Evolutionary conservation across 2,888 invertebrate species (phyloP), one percentile per base, ranked within the genome.

Genomic region (Hyalella azteca): DNA sequence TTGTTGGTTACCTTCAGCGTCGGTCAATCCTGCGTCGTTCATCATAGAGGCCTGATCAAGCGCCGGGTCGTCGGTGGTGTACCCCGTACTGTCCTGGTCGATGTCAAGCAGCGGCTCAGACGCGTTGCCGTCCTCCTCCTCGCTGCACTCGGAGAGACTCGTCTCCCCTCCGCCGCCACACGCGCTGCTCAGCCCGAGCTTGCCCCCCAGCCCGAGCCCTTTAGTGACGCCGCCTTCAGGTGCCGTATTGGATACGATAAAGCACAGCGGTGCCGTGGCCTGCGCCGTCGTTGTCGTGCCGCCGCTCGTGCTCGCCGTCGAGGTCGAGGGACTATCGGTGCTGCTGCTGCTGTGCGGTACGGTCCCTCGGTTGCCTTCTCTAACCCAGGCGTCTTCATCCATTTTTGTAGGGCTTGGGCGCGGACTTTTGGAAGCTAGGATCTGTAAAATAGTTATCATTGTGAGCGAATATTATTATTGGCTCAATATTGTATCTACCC

Each of bases 1-100:
- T 13, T 13, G n/a, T 11, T 49, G 19, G 15, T 45, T 86, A 90
- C 91, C 95, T 90, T 95, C 95, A 13, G 94, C 94, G 89, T 95
- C 95, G 1, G 94, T 95, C 66, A 95, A 90, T 11, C 94, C 94
- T 29, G 94, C 93, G 88, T 95, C 95, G 88, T 95, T 94, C 26
- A 94, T 88, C 91, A 95, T 92, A 54, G 94, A 94, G 77, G 94
- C 92, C 88, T 95, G 94, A 88, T 95, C 94, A 15, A 94, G 89
- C 22, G 94, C 94, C 0, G 94, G 94, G 88, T 95, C 94, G 88
- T 95, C 94, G 0, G 94, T 94, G n/a, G 93, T 94, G 87, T 94
- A 95, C 39, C 94, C 94, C 84, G 93, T 94, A 86, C 91, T 91
- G 75, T 85, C 86, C 54, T 85, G 86, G 50, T 84, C 80, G n/a